Conservation (phyloP, 2,113 vertebrate genomes). For the Progne subis region DNA sequence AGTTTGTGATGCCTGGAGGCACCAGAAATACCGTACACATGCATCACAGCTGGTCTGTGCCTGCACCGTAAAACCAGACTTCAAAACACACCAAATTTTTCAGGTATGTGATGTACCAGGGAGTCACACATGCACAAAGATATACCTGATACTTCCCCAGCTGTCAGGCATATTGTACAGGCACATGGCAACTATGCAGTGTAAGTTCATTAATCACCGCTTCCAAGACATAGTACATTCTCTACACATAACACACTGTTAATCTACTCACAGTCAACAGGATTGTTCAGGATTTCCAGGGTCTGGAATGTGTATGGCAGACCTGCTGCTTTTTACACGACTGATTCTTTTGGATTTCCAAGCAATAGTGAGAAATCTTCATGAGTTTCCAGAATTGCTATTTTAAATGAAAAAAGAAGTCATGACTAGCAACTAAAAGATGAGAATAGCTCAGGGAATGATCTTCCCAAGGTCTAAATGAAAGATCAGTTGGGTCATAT, state of each 20-base stretch:
- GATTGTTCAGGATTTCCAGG: neutral
- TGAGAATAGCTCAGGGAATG: neutral
- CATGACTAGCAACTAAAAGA: neutral
- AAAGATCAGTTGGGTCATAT: neutral
- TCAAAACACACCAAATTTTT: neutral
- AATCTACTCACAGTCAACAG: neutral
- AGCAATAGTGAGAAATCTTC: neutral
- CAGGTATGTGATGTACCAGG: neutral
- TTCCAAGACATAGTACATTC: neutral
- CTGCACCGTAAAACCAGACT: neutral
- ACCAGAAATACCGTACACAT: neutral
- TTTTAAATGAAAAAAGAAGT: neutral
- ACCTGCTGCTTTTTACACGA: neutral
- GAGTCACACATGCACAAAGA: neutral
- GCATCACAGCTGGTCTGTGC: neutral
- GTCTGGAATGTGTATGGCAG: neutral
- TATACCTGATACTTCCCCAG: neutral
- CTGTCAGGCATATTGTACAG: neutral
- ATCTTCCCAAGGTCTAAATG: neutral
- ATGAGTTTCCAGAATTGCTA: neutral
- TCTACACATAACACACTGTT: accelerated
- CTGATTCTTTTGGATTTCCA: neutral
- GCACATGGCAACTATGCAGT: neutral
- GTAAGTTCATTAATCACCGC: neutral
- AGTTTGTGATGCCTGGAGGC: neutral